phyloP scores from a whole-genome alignment of 2,113 vertebrate genomes.

The Oryzias curvinotus region DNA sequence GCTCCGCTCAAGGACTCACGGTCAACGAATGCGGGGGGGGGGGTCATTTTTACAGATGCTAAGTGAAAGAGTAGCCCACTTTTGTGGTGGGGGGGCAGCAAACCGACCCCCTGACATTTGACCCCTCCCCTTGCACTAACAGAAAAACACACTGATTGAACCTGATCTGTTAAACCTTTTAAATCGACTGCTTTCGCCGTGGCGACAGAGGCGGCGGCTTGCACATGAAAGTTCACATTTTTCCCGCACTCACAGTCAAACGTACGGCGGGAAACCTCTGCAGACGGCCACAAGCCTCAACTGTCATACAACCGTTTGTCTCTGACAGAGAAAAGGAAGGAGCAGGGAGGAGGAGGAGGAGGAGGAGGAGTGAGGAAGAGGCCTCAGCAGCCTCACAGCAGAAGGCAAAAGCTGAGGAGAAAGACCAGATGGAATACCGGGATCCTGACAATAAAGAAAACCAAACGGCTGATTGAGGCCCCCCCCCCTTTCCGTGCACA shows the following conservation, averaged over 20 bases:
- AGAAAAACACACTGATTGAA: too few species aligned
- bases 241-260: constrained; percentile 6
- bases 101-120: neutral
- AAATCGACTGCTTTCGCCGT: too few species aligned
- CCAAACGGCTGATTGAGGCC: constrained; percentile 44
- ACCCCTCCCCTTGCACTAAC: too few species aligned
- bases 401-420: constrained; percentile 16
- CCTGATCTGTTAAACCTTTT: too few species aligned
- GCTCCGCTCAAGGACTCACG: constrained; percentile 71
- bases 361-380: neutral
- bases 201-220: too few species aligned
- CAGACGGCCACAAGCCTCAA: constrained; percentile 49
- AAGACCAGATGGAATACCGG: constrained; percentile 29
- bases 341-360: constrained; percentile 18
- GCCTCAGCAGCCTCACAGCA: neutral
- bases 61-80: constrained; percentile 19
- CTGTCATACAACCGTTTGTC: constrained; percentile 54
- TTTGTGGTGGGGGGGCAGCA: neutral
- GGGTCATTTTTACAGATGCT: constrained; percentile 63
- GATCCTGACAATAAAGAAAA: constrained; percentile 13
- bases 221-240: too few species aligned
- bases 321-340: constrained; percentile 48
- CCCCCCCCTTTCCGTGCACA: constrained; percentile 27
- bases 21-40: constrained; percentile 36
- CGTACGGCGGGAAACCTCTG: constrained; percentile 29